Evolutionary conservation across 2,113 vertebrate species (phyloP), one percentile per base, ranked within the genome.

Genomic region (Vireo altiloquus): DNA sequence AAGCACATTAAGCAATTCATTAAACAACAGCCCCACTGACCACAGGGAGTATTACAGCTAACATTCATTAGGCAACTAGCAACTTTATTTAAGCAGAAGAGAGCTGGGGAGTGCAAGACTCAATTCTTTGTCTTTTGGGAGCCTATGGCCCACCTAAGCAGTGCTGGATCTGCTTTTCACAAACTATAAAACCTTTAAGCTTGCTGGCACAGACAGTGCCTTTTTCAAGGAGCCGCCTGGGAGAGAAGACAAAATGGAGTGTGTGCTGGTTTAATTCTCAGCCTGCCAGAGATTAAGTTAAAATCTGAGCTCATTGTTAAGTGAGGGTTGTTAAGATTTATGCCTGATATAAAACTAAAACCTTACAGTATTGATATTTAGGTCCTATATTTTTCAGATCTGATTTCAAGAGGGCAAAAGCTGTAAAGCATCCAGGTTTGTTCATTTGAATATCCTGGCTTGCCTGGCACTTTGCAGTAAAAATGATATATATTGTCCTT

Each of bases 1-100:
- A 98, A 98, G 97, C 98, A 98, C 98, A 98, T 98, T 98, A 98
- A 98, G 98, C 98, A 98, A 98, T 98, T 98, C 98, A 98, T 98
- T 98, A 98, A 98, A 98, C 97, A 98, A 98, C 97, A 98, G 98
- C 96, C 97, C 96, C 95, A 93, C 98, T 98, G 98, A 98, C 98
- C 98, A 97, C 97, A 98, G 98, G 98, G 98, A 98, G 97, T 97
- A 97, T 93, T 97, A 97, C 96, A 97, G 98, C 97, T 97, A 96
- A 97, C 97, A 97, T 98, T 98, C 98, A 98, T 98, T 98, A 98
- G 97, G 96, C 97, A 97, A 96, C 97, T 70, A 97, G 97, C 97
- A 98, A 98, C 98, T 98, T 98, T 98, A 98, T 98, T 98, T 98
- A 98, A 98, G 96, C 95, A 96, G 97, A 93, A 96, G 96, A 97